These are phyloP conservation scores for Perccottus glenii DNA, from an alignment of 2,113 vertebrate species.

Conservation along the genomic window DNA sequence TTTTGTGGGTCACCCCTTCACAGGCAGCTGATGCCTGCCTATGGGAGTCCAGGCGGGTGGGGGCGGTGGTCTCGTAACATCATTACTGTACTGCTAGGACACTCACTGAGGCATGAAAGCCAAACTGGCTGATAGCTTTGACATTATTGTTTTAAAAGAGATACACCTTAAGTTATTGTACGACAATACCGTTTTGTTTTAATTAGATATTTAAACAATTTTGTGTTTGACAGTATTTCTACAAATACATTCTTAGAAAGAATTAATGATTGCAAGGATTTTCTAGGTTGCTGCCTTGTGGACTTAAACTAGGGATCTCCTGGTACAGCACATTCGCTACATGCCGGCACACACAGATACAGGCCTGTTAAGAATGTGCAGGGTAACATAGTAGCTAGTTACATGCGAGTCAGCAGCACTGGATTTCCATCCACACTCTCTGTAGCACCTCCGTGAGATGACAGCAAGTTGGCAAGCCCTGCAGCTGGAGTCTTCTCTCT, in stretches of 20 bases:
- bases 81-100: slow-evolving; percentile 45
- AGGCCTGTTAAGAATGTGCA: slow-evolving; percentile 23
- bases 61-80: slow-evolving; percentile 38
- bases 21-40: slow-evolving; percentile 58
- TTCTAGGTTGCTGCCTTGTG: background rate
- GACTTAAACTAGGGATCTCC: slow-evolving; percentile 10
- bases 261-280: slow-evolving; percentile 3
- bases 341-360: slow-evolving; percentile 24
- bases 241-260: slow-evolving; percentile 12
- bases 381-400: slow-evolving; percentile 57
- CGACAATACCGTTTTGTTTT: background rate
- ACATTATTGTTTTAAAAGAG: slow-evolving; percentile 27
- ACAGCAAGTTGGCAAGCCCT: slow-evolving; percentile 74
- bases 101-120: slow-evolving; percentile 45
- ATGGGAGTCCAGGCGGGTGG: slow-evolving; percentile 31
- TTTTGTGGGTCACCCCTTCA: slow-evolving; percentile 57
- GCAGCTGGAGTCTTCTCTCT: slow-evolving; percentile 63
- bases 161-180: slow-evolving; percentile 38
- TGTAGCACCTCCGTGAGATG: slow-evolving; percentile 70
- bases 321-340: slow-evolving; percentile 18
- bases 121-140: slow-evolving; percentile 20
- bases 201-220: slow-evolving; percentile 8
- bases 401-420: slow-evolving; percentile 61
- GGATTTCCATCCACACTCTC: slow-evolving; percentile 56
- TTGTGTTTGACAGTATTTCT: slow-evolving; percentile 14